Percentiles rank a stretch among this genome's conserved stretches.
Conservation (phyloP, 1,140 invertebrate genomes). For the Thaumetopoea pityocampa region DNA sequence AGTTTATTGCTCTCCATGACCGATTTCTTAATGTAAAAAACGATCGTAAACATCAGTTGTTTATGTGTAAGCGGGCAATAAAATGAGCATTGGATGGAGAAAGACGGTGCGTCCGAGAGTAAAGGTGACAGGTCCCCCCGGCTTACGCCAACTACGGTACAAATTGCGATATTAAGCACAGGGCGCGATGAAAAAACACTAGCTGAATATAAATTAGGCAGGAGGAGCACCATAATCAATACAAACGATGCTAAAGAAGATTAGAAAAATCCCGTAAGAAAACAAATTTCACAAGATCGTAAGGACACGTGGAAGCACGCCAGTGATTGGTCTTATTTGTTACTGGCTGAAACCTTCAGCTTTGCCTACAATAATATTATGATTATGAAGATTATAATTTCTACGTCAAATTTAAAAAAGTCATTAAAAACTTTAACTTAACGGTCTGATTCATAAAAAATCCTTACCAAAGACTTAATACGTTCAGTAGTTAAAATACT, state of each 20-base stretch:
- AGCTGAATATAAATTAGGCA: conserved; percentile 75
- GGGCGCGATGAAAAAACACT: conserved; percentile 74
- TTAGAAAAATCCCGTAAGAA: conserved; percentile 73
- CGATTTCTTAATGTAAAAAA: conserved; percentile 39
- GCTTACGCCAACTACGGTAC: conserved; percentile 70
- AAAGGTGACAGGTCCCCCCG: conserved; percentile 64
- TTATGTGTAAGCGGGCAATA: conserved; percentile 52
- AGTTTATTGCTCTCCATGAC: conserved; percentile 32
- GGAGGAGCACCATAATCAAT: conserved; percentile 71
- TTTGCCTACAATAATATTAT: too few relatives aligned
- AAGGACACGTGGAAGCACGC: conserved; percentile 33
- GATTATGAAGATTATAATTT: too few relatives aligned
- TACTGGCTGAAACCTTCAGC: too few relatives aligned
- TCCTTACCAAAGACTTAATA: too few relatives aligned
- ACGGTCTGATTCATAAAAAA: too few relatives aligned
- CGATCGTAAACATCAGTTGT: conserved; percentile 45
- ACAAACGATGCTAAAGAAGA: conserved; percentile 74
- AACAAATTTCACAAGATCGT: conserved; percentile 67
- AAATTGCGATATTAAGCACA: conserved; percentile 74
- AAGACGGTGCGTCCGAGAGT: conserved; percentile 50
- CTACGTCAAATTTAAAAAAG: too few relatives aligned
- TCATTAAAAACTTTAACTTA: too few relatives aligned
- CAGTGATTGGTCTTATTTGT: conserved; percentile 8
- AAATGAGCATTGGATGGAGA: conserved; percentile 46
- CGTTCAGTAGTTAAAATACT: too few relatives aligned